Evolutionary conservation across 2,797 vertebrate genomes (phyloP), one percentile per base, ranked within the genome.

Genomic region (Garrulus glandarius): DNA sequence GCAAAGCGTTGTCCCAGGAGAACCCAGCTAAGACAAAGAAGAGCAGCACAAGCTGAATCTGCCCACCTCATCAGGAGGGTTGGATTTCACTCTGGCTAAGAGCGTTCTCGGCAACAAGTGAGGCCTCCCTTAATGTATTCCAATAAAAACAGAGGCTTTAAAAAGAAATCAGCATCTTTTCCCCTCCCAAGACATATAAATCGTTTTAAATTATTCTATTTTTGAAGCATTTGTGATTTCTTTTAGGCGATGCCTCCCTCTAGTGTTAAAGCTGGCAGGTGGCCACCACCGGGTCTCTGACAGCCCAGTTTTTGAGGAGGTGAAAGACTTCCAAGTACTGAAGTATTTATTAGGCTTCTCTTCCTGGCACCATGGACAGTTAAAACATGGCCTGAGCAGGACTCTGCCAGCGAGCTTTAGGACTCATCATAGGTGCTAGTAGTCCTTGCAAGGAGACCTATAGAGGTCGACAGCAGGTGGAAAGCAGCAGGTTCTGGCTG

Each of bases 141-240:
- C 93, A 97, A 91, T 85, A 92, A 95, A 96, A 96, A 95, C 79
- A 95, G 61, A 86, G 84, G 69, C 79, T 95, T 95, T 96, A 92
- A 90, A 96, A 92, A 94, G 82, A 96, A 94, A 88, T 86, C 91
- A 69, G 59, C 18, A 34, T 15, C 88, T 92, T 34, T 41, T 46
- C 93, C 76, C 59, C 41, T 84, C 96, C 87, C 92, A 95, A 97
- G 67, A 53, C 56, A 68, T 57, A 92, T 37, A 95, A 93, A 91
- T 71, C 3, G 2, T 57, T 89, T 72, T 27, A 57, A 95, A 97
- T 61, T 27, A 71, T 0, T 9, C 52, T 77, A 8, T 84, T 94
- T 81, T 60, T 41, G 47, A 69, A 81, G 75, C 17, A 55, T 56
- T 83, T 69, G 44, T 5, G 8, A 76, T 84, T 95, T 96, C 36